Evolutionary conservation across 2,888 invertebrate species (phyloP).

Genomic region (Leucophenga montana): DNA sequence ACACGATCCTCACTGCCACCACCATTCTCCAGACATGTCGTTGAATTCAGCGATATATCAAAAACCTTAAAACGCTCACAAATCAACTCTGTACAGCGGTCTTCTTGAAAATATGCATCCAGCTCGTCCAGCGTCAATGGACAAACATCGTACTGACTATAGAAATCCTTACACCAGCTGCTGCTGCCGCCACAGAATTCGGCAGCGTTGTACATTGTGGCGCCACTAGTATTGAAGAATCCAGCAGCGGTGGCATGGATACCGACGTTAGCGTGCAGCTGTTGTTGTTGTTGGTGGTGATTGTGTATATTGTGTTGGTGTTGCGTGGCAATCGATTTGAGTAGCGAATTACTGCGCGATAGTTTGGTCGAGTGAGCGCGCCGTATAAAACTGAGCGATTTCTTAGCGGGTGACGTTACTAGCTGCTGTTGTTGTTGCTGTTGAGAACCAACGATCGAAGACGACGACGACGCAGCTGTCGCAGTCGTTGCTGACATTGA

Average conservation of each 20-base stretch:
- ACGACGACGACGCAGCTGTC: slow-evolving; percentile 30
- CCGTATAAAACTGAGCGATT: slow-evolving; percentile 79
- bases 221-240: too few relatives aligned
- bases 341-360: slow-evolving; percentile 79
- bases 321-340: slow-evolving; percentile 76
- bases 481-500: slow-evolving; percentile 29
- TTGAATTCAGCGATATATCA: slow-evolving; percentile 55
- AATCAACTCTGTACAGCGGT: slow-evolving; percentile 70
- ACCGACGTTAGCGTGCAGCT: slow-evolving; percentile 12
- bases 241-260: too few relatives aligned
- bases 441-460: slow-evolving; percentile 20
- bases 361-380: slow-evolving; percentile 83
- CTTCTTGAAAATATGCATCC: slow-evolving; percentile 70
- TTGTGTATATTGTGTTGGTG: slow-evolving; percentile 49
- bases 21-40: background rate
- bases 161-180: slow-evolving; percentile 69
- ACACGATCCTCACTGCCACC: background rate
- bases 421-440: slow-evolving; percentile 72
- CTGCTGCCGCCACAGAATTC: slow-evolving; percentile 50
- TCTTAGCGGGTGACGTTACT: slow-evolving; percentile 74
- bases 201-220: slow-evolving; percentile 30
- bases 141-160: slow-evolving; percentile 69
- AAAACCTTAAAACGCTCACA: slow-evolving; percentile 70
- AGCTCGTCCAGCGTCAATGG: slow-evolving; percentile 69
- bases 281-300: slow-evolving; percentile 22